These are phyloP conservation scores for Spea multiplicata DNA, from an alignment of 2,113 vertebrate genomes.

Conservation along the genomic window DNA sequence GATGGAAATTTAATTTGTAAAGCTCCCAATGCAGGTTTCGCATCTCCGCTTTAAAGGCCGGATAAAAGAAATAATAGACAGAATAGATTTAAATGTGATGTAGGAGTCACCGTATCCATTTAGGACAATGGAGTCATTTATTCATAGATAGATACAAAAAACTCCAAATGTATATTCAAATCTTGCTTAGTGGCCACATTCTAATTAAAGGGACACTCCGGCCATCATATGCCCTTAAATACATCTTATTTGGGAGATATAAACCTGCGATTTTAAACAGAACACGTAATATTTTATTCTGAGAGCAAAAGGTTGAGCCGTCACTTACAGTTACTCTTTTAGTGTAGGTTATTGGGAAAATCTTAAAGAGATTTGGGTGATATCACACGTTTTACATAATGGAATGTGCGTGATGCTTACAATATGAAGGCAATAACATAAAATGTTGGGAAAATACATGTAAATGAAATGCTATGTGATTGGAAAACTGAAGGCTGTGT, in stretches of 20 bases:
- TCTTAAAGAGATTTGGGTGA: not conserved
- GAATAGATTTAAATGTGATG: conserved; percentile 20
- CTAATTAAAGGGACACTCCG: too few relatives aligned
- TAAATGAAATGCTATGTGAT: not conserved
- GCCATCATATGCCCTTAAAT: too few relatives aligned
- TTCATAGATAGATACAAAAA: too few relatives aligned
- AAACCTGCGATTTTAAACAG: too few relatives aligned
- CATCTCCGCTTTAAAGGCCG: conserved; percentile 37
- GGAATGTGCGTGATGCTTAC: too few relatives aligned
- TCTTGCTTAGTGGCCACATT: too few relatives aligned
- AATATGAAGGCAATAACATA: conserved; percentile 41
- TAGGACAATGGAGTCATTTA: too few relatives aligned
- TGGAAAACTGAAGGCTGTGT: conserved; percentile 6
- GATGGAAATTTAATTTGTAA: conserved; percentile 45
- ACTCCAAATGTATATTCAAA: too few relatives aligned
- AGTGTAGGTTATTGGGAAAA: conserved; percentile 10
- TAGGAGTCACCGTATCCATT: too few relatives aligned
- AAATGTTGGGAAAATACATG: conserved; percentile 5
- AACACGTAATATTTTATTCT: too few relatives aligned
- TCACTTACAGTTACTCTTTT: conserved; percentile 13
- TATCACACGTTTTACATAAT: not conserved
- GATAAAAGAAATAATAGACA: conserved; percentile 32
- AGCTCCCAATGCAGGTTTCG: conserved; percentile 36
- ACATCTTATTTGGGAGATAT: too few relatives aligned
- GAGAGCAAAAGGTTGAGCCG: not conserved